Conservation (phyloP, 2,113 vertebrate genomes). For the Bothrops jararaca region DNA sequence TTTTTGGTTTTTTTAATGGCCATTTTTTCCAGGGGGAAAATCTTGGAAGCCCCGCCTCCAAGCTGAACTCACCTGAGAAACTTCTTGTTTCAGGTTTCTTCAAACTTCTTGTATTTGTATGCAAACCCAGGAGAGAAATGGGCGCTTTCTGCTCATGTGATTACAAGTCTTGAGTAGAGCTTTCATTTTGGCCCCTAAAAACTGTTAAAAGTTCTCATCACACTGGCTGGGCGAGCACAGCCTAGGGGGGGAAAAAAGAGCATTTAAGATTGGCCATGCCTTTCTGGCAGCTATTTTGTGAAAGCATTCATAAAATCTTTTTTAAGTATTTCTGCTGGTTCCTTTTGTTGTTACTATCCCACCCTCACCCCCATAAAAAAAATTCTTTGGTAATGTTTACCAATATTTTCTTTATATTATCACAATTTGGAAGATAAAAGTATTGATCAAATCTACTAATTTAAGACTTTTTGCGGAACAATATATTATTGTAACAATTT, state of each 20-base stretch:
- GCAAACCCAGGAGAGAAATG: background rate
- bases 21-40: background rate
- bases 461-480: background rate
- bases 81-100: background rate
- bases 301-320: background rate
- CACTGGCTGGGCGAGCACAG: background rate
- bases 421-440: background rate
- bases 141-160: background rate
- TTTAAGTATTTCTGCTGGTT: background rate
- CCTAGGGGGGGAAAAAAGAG: background rate
- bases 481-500: background rate
- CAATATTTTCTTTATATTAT: background rate
- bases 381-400: background rate
- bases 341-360: background rate
- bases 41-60: background rate
- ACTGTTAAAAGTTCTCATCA: background rate
- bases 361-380: background rate
- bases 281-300: background rate
- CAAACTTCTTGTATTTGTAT: background rate
- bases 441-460: background rate
- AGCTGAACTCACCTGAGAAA: background rate
- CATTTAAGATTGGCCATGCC: background rate
- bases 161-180: background rate
- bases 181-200: background rate
- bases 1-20: background rate